phyloP scores from a whole-genome alignment of 2,797 vertebrate genomes.

The Hoplostethus mediterraneus region DNA sequence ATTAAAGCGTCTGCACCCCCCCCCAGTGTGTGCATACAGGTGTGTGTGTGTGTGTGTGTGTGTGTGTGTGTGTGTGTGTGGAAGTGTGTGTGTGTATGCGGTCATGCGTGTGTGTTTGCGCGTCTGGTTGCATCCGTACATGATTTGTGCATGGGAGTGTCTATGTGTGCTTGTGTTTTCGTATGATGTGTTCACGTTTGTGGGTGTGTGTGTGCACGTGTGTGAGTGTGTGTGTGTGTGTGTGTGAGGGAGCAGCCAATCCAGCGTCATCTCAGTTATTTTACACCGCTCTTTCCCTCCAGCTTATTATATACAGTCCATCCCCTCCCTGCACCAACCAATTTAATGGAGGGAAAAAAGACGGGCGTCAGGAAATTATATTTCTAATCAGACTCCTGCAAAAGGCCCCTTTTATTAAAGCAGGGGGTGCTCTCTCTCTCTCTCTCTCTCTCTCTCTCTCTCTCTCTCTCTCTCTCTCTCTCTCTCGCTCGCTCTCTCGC shows the following conservation, averaged over 20 bases:
- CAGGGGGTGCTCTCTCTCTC: slow-evolving; percentile 39
- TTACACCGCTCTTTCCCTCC: slow-evolving; percentile 47
- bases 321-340: slow-evolving; percentile 42
- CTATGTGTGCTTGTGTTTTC: no score
- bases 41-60: not conserved
- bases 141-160: not conserved
- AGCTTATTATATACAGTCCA: slow-evolving; percentile 68
- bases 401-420: slow-evolving; percentile 81
- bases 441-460: slow-evolving; percentile 40
- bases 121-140: not conserved
- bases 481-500: slow-evolving; percentile 41
- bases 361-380: slow-evolving; percentile 81
- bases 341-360: slow-evolving; percentile 70
- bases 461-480: slow-evolving; percentile 27
- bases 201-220: slow-evolving; percentile 5
- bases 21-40: slow-evolving; percentile 26
- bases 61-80: not conserved
- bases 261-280: slow-evolving; percentile 52
- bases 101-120: slow-evolving; percentile 1
- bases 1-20: slow-evolving; percentile 60
- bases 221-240: slow-evolving; percentile 11
- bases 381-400: slow-evolving; percentile 81
- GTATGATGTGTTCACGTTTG: not conserved
- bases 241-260: slow-evolving; percentile 6
- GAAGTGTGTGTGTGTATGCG: not conserved